phyloP scores from a whole-genome alignment of 2,888 invertebrate species.

The Plemyria rubiginata region DNA sequence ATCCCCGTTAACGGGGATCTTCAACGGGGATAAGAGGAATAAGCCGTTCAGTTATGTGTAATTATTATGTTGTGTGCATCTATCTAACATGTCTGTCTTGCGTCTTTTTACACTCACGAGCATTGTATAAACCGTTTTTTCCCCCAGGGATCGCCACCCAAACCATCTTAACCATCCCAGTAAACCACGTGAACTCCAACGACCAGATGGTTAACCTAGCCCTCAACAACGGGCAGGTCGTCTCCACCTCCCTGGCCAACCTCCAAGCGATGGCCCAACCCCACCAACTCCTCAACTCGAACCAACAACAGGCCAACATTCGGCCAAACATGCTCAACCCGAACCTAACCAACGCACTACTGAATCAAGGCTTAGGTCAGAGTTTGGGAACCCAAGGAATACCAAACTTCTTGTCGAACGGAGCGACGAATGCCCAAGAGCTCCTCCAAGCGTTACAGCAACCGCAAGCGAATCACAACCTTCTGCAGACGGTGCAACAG shows the following conservation, averaged over 20 bases:
- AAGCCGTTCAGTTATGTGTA: too few relatives aligned
- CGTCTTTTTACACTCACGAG: too few relatives aligned
- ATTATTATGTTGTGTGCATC: too few relatives aligned
- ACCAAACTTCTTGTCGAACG: slow-evolving; percentile 90
- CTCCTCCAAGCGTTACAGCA: slow-evolving; percentile 87
- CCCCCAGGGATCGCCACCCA: slow-evolving; percentile 95
- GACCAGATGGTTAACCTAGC: slow-evolving; percentile 92
- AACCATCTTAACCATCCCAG: slow-evolving; percentile 97
- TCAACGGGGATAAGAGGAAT: too few relatives aligned
- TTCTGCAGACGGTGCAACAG: slow-evolving; percentile 80
- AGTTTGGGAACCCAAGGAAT: slow-evolving; percentile 87
- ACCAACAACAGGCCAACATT: slow-evolving; percentile 77
- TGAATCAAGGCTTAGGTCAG: slow-evolving; percentile 81
- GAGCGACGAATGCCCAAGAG: slow-evolving; percentile 88
- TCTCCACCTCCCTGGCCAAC: slow-evolving; percentile 92
- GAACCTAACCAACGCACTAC: slow-evolving; percentile 87
- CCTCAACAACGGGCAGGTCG: slow-evolving; percentile 93
- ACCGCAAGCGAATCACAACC: slow-evolving; percentile 79
- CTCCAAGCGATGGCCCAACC: slow-evolving; percentile 91
- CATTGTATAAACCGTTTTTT: slow-evolving; percentile 3
- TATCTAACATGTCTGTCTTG: too few relatives aligned
- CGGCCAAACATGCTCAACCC: slow-evolving; percentile 84
- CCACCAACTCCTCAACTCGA: slow-evolving; percentile 87
- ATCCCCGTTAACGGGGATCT: too few relatives aligned
- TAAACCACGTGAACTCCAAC: slow-evolving; percentile 93